phyloP scores from a whole-genome alignment of 1,140 invertebrate genomes.

The Drosophila pruinosa region DNA sequence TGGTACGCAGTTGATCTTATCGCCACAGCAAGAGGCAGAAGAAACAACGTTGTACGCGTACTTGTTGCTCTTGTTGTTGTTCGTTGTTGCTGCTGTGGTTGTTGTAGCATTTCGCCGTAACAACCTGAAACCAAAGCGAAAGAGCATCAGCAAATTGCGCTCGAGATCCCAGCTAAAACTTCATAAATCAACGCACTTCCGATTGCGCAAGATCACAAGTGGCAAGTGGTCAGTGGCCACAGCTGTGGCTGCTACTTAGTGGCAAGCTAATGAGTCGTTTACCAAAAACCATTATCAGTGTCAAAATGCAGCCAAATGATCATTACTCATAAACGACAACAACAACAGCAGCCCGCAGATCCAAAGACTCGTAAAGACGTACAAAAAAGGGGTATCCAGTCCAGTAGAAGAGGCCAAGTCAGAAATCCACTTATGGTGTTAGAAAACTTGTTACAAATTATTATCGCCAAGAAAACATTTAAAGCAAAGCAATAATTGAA shows the following conservation, averaged over 20 bases:
- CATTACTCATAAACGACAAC: conserved; percentile 54
- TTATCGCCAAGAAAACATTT: not conserved
- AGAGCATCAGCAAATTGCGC: conserved; percentile 23
- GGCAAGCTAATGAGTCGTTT: conserved; percentile 71
- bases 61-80: conserved; percentile 38
- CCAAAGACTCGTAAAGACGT: conserved; percentile 5
- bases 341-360: conserved; percentile 20
- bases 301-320: conserved; percentile 55
- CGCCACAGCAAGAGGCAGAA: conserved; percentile 19
- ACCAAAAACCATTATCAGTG: conserved; percentile 72
- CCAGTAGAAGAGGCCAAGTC: not conserved
- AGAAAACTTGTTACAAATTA: conserved; percentile 13
- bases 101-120: conserved; percentile 9
- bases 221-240: conserved; percentile 6
- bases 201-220: conserved; percentile 41
- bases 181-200: conserved; percentile 74
- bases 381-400: not conserved
- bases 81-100: conserved; percentile 30
- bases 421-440: conserved; percentile 1
- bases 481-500: too few relatives aligned
- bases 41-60: conserved; percentile 12
- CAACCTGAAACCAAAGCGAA: conserved; percentile 16
- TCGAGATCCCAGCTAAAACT: conserved; percentile 40
- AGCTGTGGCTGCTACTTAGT: conserved; percentile 46
- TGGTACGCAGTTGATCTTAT: conserved; percentile 59